Evolutionary conservation across 2,797 vertebrate genomes (phyloP).

Genomic region (Sebastes kiyomatsui): DNA sequence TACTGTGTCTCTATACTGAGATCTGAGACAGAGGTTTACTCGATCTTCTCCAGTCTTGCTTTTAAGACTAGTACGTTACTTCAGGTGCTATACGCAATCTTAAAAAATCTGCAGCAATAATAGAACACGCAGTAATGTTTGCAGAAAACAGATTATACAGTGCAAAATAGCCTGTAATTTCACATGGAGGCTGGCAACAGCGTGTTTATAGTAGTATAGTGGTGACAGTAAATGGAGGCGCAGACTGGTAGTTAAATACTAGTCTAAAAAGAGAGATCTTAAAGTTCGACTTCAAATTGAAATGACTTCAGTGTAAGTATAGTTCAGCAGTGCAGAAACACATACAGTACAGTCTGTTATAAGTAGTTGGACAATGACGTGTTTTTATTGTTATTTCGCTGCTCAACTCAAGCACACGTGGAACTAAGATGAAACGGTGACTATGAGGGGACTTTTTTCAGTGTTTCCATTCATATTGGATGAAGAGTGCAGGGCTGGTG

Average conservation of each 20-base stretch:
- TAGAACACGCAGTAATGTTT: neutral
- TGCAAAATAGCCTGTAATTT: slow-evolving; percentile 30
- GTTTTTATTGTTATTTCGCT: neutral
- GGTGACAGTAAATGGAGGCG: neutral
- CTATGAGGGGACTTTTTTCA: neutral
- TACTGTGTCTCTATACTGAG: neutral
- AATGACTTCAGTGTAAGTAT: neutral
- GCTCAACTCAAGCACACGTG: neutral
- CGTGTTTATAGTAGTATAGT: neutral
- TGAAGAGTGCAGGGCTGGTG: neutral
- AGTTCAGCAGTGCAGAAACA: neutral
- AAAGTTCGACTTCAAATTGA: neutral
- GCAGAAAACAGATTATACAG: neutral
- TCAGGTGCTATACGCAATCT: neutral
- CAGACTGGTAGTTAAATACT: slow-evolving; percentile 9
- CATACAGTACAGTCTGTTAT: neutral
- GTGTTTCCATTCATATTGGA: neutral
- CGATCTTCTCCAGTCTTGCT: neutral
- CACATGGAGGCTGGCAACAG: neutral
- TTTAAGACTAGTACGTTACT: neutral
- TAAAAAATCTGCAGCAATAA: neutral
- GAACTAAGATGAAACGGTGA: neutral
- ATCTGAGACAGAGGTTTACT: neutral
- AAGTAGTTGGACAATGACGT: neutral
- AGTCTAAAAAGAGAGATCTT: neutral